phyloP scores from a whole-genome alignment of 2,888 invertebrate genomes.

The Ectropis crepuscularia region DNA sequence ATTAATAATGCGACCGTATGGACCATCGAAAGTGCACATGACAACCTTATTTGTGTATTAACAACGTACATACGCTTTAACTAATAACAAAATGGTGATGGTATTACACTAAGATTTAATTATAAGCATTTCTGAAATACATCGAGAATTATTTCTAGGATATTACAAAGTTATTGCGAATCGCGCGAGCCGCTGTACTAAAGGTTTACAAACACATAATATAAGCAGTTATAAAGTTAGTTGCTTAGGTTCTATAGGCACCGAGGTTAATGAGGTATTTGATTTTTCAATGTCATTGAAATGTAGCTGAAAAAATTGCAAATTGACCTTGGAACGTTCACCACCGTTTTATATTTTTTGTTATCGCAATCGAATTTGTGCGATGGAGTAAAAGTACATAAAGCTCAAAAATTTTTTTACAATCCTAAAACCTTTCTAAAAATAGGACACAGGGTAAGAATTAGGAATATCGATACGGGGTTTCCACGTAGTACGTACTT shows the following conservation, averaged over 20 bases:
- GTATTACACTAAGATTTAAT: slow-evolving; percentile 60
- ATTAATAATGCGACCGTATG: slow-evolving; percentile 60
- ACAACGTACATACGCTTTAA: slow-evolving; percentile 49
- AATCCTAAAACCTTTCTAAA: slow-evolving; percentile 38
- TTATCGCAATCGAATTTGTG: slow-evolving; percentile 29
- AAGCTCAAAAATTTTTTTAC: slow-evolving; percentile 37
- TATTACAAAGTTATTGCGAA: slow-evolving; percentile 20
- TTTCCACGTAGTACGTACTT: too few species aligned
- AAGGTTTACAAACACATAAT: slow-evolving; percentile 11
- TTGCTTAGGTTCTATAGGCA: slow-evolving; percentile 13
- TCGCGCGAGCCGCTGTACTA: slow-evolving; percentile 35
- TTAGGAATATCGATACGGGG: too few species aligned
- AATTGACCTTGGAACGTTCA: slow-evolving; percentile 66
- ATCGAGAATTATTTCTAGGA: slow-evolving; percentile 54
- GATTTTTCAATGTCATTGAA: slow-evolving; percentile 66
- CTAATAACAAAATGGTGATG: slow-evolving; percentile 73
- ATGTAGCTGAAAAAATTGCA: slow-evolving; percentile 54
- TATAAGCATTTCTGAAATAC: slow-evolving; percentile 51
- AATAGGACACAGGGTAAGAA: too few species aligned
- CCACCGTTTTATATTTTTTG: slow-evolving; percentile 52
- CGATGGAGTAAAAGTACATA: slow-evolving; percentile 26
- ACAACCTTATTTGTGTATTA: slow-evolving; percentile 53
- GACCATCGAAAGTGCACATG: slow-evolving; percentile 82
- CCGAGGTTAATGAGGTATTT: slow-evolving; percentile 42
- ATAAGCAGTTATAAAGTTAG: slow-evolving; percentile 4